Evolutionary conservation across 2,888 invertebrate species (phyloP).

Genomic region (Rhorus exstirpatorius): DNA sequence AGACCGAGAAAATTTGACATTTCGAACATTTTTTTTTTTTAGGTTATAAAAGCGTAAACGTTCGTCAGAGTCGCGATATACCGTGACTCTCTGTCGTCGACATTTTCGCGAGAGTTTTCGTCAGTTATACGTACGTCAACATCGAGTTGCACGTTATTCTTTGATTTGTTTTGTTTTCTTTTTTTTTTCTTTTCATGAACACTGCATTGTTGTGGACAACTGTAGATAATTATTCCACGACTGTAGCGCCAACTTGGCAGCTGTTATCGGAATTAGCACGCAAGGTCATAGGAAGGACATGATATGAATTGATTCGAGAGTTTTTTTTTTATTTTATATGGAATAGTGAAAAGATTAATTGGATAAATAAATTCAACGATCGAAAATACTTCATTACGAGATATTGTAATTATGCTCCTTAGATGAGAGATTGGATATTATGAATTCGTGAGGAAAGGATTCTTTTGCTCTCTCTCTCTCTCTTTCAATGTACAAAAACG

Average conservation of each 20-base stretch:
- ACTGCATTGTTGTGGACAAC: constrained; percentile 17
- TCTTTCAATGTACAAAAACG: too few species aligned
- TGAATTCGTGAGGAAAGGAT: too few species aligned
- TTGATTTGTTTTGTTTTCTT: constrained; percentile 7
- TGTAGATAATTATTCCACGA: too few species aligned
- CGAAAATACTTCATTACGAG: background rate
- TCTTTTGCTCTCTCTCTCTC: too few species aligned
- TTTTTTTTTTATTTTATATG: too few species aligned
- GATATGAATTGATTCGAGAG: too few species aligned
- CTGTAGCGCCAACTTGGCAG: too few species aligned
- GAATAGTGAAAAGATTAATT: too few species aligned
- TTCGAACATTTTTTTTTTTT: constrained; percentile 72
- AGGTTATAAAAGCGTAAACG: constrained; percentile 70
- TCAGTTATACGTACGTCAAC: background rate
- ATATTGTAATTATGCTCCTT: background rate
- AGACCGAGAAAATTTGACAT: constrained; percentile 66
- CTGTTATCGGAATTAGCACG: too few species aligned
- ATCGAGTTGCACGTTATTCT: background rate
- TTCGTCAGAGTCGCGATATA: constrained; percentile 23
- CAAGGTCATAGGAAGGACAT: too few species aligned
- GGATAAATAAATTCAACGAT: background rate
- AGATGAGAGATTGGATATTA: background rate
- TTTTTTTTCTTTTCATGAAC: background rate
- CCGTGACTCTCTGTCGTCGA: constrained; percentile 15
- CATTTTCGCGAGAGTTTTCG: constrained; percentile 5